Percentiles rank a stretch among this genome's conserved stretches.
Conservation (phyloP, 2,888 invertebrate genomes). For the Stenoptilia bipunctidactyla region DNA sequence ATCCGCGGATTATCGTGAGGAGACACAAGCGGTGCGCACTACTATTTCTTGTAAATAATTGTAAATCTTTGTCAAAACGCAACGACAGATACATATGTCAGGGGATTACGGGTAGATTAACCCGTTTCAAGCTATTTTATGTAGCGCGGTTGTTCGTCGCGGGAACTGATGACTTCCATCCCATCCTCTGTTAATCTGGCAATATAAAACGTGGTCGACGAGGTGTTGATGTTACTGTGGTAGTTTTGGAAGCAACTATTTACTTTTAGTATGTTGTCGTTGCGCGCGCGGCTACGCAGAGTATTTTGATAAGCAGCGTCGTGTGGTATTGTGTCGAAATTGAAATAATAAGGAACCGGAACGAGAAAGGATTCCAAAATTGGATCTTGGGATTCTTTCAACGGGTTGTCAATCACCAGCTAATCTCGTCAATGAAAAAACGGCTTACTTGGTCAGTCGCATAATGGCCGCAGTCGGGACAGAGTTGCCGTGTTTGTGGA, state of each 20-base stretch:
- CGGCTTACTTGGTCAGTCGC: slow-evolving; percentile 26
- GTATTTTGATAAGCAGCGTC: background rate
- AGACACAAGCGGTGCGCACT: slow-evolving; percentile 48
- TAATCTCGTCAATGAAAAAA: slow-evolving; percentile 25
- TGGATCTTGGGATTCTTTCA: slow-evolving; percentile 25
- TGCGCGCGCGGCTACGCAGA: slow-evolving; percentile 15
- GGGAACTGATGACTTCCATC: slow-evolving; percentile 52
- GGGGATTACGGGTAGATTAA: slow-evolving; percentile 58
- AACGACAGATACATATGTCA: slow-evolving; percentile 67
- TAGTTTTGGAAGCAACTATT: slow-evolving; percentile 29
- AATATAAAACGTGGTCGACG: slow-evolving; percentile 42
- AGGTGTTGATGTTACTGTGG: background rate
- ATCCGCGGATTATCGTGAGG: slow-evolving; percentile 57
- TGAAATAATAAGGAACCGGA: slow-evolving; percentile 17
- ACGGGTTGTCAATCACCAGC: slow-evolving; percentile 17
- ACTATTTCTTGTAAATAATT: slow-evolving; percentile 62
- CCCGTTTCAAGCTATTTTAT: slow-evolving; percentile 59
- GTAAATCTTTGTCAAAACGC: slow-evolving; percentile 70
- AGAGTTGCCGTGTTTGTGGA: slow-evolving; percentile 26
- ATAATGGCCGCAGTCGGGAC: slow-evolving; percentile 37
- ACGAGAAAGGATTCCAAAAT: slow-evolving; percentile 20
- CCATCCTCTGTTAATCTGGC: slow-evolving; percentile 49
- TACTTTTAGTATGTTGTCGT: slow-evolving; percentile 38
- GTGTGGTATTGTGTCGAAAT: background rate
- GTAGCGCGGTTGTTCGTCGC: slow-evolving; percentile 33